Evolutionary conservation across 2,888 invertebrate species (phyloP).

Genomic region (Lithosia quadra): DNA sequence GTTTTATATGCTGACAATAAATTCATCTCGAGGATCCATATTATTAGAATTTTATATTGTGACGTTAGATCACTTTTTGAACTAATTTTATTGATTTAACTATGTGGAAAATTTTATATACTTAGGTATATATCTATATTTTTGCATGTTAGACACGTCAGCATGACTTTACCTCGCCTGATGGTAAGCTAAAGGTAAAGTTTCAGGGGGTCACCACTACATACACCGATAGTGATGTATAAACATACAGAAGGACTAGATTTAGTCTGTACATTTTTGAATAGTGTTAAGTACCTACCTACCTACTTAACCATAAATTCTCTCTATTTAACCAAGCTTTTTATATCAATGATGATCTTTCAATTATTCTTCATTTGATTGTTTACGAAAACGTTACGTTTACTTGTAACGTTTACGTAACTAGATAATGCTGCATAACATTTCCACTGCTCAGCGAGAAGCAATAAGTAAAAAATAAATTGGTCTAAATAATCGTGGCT

Average conservation of each 20-base stretch:
- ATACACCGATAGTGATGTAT: too few species aligned
- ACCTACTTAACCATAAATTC: too few species aligned
- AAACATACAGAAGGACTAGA: neutral
- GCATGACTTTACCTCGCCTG: too few species aligned
- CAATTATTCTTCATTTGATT: neutral
- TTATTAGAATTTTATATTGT: neutral
- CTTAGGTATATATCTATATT: too few species aligned
- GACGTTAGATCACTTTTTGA: neutral
- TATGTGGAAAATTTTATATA: too few species aligned
- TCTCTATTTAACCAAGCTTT: too few species aligned
- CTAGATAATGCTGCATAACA: neutral
- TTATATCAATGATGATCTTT: neutral
- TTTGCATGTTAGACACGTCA: too few species aligned
- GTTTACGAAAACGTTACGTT: neutral
- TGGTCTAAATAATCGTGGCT: neutral
- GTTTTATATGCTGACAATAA: constrained; percentile 7
- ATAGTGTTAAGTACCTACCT: too few species aligned
- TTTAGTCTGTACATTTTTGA: neutral
- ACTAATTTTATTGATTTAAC: neutral
- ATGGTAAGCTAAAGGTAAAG: too few species aligned
- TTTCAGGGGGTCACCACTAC: too few species aligned
- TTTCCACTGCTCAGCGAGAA: neutral
- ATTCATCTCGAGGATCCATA: neutral
- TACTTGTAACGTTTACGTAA: too few species aligned
- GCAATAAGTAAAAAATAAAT: neutral